Conservation (phyloP, 2,797 vertebrate genomes). For the Sebastes minor region DNA sequence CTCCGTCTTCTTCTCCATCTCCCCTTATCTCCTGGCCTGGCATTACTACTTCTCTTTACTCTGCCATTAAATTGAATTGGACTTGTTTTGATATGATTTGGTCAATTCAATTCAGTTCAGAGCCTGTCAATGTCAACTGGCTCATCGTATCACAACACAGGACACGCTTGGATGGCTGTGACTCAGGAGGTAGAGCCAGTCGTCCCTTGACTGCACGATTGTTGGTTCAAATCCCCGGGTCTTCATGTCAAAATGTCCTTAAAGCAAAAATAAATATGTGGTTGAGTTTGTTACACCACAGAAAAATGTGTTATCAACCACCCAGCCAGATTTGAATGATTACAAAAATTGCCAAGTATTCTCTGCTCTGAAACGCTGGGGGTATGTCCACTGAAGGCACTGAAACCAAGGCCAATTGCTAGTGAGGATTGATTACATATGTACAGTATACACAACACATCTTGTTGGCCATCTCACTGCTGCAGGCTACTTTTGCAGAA, state of each 20-base stretch:
- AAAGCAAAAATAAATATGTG: background rate
- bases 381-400: no score
- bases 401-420: accelerated
- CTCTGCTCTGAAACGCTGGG: no score
- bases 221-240: background rate
- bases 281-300: background rate
- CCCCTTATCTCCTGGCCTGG: background rate
- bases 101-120: background rate
- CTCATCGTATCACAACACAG: background rate
- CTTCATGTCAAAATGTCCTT: background rate
- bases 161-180: background rate
- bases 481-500: no score
- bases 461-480: no score
- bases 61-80: background rate
- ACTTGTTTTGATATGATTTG: conserved; percentile 27
- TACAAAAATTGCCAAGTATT: background rate
- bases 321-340: background rate
- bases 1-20: background rate
- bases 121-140: background rate
- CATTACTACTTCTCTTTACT: background rate
- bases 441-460: no score
- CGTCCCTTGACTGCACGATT: background rate
- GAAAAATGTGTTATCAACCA: background rate
- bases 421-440: no score
- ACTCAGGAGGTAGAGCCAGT: background rate